Percentiles rank a stretch among this genome's conserved stretches.
Conservation (phyloP, 2,113 vertebrate genomes). For the Dasyprocta punctata region DNA sequence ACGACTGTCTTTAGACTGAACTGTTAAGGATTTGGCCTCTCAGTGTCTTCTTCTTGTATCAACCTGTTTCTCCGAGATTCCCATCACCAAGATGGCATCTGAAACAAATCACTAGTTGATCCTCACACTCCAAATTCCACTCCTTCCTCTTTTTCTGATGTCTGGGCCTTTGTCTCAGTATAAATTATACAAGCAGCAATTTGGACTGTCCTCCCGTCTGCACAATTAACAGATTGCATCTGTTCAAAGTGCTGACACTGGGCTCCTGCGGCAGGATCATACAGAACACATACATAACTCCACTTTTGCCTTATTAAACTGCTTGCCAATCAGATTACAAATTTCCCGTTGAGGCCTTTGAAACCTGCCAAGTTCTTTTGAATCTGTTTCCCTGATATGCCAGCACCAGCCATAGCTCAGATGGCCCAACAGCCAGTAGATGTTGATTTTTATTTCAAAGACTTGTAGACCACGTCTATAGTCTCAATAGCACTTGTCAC, state of each 20-base stretch:
- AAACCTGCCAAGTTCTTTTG: slow-evolving; percentile 13
- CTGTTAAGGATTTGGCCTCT: neutral
- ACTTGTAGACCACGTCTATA: neutral
- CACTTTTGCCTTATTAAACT: slow-evolving; percentile 1
- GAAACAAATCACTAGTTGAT: neutral
- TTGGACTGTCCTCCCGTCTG: neutral
- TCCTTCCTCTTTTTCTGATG: neutral
- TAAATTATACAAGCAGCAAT: neutral
- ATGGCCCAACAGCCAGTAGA: neutral
- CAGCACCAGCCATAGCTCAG: neutral
- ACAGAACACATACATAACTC: neutral
- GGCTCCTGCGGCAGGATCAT: neutral
- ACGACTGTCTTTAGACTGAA: neutral
- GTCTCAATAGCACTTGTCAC: neutral
- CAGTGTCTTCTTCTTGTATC: neutral
- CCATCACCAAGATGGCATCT: too few relatives aligned
- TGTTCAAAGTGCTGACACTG: neutral
- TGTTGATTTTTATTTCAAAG: neutral
- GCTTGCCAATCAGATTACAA: slow-evolving; percentile 37
- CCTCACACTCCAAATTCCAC: neutral
- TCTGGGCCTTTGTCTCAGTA: neutral
- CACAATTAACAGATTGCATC: slow-evolving; percentile 28
- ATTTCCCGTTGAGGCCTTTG: neutral
- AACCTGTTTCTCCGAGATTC: neutral
- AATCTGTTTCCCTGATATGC: neutral